Evolutionary conservation across 2,888 invertebrate species (phyloP).

Genomic region (Dasysyrphus albostriatus): DNA sequence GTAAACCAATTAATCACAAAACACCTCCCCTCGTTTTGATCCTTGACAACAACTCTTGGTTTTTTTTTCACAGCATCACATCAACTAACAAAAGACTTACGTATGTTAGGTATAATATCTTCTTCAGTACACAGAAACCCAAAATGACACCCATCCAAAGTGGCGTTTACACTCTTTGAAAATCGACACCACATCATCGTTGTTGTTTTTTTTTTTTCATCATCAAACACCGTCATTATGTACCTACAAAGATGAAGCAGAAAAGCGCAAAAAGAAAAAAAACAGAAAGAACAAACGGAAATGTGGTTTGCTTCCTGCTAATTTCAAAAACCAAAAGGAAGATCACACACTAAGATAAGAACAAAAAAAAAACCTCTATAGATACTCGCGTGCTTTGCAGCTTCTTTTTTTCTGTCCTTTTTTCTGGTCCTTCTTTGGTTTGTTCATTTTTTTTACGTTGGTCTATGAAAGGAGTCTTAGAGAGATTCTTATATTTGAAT

Average conservation of each 20-base stretch:
- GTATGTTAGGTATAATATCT: neutral
- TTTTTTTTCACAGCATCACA: slow-evolving; percentile 23
- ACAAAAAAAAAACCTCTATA: neutral
- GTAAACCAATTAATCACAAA: slow-evolving; percentile 69
- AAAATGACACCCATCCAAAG: slow-evolving; percentile 67
- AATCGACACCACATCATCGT: slow-evolving; percentile 70
- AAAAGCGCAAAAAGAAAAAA: slow-evolving; percentile 19
- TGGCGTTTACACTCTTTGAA: slow-evolving; percentile 70
- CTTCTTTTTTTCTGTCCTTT: slow-evolving; percentile 8
- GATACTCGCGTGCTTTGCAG: slow-evolving; percentile 61
- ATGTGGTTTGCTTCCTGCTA: slow-evolving; percentile 75
- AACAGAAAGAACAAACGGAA: slow-evolving; percentile 65
- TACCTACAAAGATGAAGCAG: slow-evolving; percentile 41
- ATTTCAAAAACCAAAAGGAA: slow-evolving; percentile 62
- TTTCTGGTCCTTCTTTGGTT: slow-evolving; percentile 10
- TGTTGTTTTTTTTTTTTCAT: too few relatives aligned
- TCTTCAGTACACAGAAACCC: neutral
- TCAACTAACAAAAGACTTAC: slow-evolving; percentile 27
- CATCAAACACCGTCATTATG: slow-evolving; percentile 64
- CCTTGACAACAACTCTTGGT: slow-evolving; percentile 3
- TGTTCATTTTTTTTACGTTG: neutral
- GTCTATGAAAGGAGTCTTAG: slow-evolving; percentile 2
- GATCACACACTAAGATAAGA: slow-evolving; percentile 70
- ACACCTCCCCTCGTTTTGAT: slow-evolving; percentile 36
- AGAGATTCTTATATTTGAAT: slow-evolving; percentile 21